phyloP scores from a whole-genome alignment of 2,888 invertebrate genomes.

The Synergus gifuensis region DNA sequence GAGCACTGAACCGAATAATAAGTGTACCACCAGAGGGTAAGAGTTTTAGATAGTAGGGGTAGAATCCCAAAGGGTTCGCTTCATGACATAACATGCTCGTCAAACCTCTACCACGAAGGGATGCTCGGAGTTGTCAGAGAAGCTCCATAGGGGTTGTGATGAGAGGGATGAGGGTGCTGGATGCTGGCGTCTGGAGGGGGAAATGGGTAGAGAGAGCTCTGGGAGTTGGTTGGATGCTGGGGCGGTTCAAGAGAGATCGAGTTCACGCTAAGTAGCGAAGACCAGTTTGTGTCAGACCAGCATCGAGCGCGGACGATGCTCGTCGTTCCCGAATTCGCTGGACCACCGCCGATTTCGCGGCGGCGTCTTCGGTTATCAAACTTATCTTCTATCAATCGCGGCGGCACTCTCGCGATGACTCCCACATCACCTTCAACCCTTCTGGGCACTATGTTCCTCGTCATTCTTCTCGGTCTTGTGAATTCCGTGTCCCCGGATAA shows the following conservation, averaged over 20 bases:
- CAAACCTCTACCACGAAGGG: conserved; percentile 58
- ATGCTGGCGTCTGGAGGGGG: background rate
- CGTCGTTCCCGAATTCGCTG: conserved; percentile 48
- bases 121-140: conserved; percentile 46
- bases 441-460: conserved; percentile 45
- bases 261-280: conserved; percentile 70
- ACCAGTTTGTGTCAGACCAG: conserved; percentile 76
- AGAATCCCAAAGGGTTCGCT: conserved; percentile 52
- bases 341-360: conserved; percentile 54
- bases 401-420: conserved; percentile 43
- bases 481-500: conserved; percentile 64
- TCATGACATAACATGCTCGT: conserved; percentile 70
- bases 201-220: conserved; percentile 49
- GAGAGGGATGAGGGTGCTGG: conserved; percentile 47
- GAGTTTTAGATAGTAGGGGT: background rate
- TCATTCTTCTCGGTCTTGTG: conserved; percentile 57
- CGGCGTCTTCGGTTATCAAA: conserved; percentile 44
- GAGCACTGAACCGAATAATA: no score
- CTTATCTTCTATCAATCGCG: background rate
- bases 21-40: background rate
- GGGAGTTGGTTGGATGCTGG: conserved; percentile 67
- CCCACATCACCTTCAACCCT: conserved; percentile 47
- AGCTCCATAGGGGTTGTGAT: conserved; percentile 45
- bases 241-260: conserved; percentile 67
- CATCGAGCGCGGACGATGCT: conserved; percentile 74